phyloP scores from a whole-genome alignment of 2,888 invertebrate genomes.

The Hofmannophila pseudospretella region DNA sequence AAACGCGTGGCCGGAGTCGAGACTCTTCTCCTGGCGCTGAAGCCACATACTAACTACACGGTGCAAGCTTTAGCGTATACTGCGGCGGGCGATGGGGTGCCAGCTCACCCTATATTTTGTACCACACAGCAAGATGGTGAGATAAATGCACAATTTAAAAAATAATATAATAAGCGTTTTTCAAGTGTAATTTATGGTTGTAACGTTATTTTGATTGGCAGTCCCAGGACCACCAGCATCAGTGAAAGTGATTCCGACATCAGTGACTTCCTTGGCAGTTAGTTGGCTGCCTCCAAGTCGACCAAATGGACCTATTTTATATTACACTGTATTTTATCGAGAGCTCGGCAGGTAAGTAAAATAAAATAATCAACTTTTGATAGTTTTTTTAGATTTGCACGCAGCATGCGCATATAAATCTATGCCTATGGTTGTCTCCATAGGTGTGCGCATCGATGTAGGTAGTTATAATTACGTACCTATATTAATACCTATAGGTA shows the following conservation, averaged over 20 bases:
- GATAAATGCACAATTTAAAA: constrained; percentile 11
- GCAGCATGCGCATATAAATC: too few species aligned
- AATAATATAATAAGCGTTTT: constrained; percentile 1
- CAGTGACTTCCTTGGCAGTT: constrained; percentile 88
- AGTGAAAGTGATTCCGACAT: constrained; percentile 89
- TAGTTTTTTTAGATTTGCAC: too few species aligned
- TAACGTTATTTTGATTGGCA: constrained; percentile 45
- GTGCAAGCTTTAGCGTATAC: constrained; percentile 91
- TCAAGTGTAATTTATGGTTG: constrained; percentile 3
- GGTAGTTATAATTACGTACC: too few species aligned
- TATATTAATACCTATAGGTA: too few species aligned
- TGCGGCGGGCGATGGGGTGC: constrained; percentile 89
- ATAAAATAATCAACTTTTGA: constrained; percentile 1
- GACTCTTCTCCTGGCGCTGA: constrained; percentile 87
- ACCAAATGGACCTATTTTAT: constrained; percentile 88
- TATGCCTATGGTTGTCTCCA: too few species aligned
- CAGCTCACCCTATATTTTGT: constrained; percentile 87
- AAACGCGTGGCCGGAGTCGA: constrained; percentile 88
- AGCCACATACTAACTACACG: constrained; percentile 92
- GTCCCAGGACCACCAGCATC: constrained; percentile 91
- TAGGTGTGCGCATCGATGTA: too few species aligned
- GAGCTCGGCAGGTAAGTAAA: constrained; percentile 82
- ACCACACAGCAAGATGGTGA: constrained; percentile 91
- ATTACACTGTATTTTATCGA: constrained; percentile 88
- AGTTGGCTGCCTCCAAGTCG: constrained; percentile 90